Evolutionary conservation across 2,888 invertebrate genomes (phyloP), one percentile per base, ranked within the genome.

Genomic region (Linnaemya vulpina): DNA sequence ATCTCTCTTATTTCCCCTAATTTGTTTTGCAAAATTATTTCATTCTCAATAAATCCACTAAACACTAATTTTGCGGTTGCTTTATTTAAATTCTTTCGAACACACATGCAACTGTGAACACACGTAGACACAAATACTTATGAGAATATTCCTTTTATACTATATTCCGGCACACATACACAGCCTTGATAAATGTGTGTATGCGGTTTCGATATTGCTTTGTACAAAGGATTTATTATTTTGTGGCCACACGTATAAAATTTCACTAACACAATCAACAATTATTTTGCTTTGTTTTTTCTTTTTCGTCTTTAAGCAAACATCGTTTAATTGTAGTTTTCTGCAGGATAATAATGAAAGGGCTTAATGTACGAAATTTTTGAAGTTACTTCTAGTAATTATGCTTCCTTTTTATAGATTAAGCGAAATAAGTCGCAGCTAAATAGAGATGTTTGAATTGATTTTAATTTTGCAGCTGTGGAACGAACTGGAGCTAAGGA

Each of bases 201-300:
- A 22, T 81, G 80, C 22, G 80, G 80, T 74, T 81, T 81, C 68
- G 74, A 60, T 81, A 81, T 81, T 74, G 67, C 80, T 81, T 81
- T 81, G 40, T 67, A 43, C 35, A 40, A 3, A 60, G 73, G 74
- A 81, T 81, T 81, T 74, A 74, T 81, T 81, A 74, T 74, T 68
- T 74, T 81, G 74, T 60, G 80, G 74, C 67, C 67, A 81, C 67
- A 81, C 35, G 74, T 43, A 81, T 62, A 53, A 74, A 74, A 60
- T 51, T 49, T 38, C 40, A 60, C 73, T 40, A 65, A 74, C 15
- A 51, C 51, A 74, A 60, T 43, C 15, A 74, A 75, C 53, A 15
- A 3, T 17, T 65, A n/a, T 53, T 68, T 70, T n/a, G n/a, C n/a
- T n/a, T n/a, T n/a, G n/a, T n/a, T n/a, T 25, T 43, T 46, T 20